Base-by-base conservation (phyloP, 2,888 invertebrate genomes). In the Bembecia ichneumoniformis region DNA sequence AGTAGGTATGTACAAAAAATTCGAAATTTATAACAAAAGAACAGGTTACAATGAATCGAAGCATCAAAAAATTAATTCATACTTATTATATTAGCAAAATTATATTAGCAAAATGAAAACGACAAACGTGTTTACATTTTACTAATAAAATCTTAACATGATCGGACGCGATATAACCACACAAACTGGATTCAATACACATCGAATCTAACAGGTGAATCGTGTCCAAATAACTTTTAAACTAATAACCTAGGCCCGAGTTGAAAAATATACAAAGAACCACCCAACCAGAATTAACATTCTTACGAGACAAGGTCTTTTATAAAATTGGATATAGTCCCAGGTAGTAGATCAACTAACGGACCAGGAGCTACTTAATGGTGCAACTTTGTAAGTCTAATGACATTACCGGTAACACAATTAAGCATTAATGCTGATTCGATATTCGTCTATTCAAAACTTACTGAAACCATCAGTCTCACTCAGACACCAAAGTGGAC, bases 141-240 rank as follows among this genome's bases (percentile, higher is more conserved):
- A 44, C 44, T 17, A 44, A 44, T 44, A 5, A 44, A 14, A 44
- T 44, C 16, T 15, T 11, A 44, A 15, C 15, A 17, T 14, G 11
- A 40, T 3, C 56, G 64, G 71, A 72, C 68, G 53, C 53, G 55
- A 51, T 62, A 60, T 58, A 59, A 57, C 66, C 77, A 81, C 79
- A 62, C 72, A 70, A 64, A 67, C 65, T 54, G 68, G 70, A 72
- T 86, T 84, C 79, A 74, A 75, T 55, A 53, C 34, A 44, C 49
- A 68, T 74, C 69, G 80, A 83, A 83, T 70, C 74, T 67, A 66
- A 73, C 56, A 69, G 71, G 79, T 82, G 74, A 76, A 59, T 59
- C 60, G 60, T 60, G 71, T 77, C 74, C 68, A 53, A 52, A 59
- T 60, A 54, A 61, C 62, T 66, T 65, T 60, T 66, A 68, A 5